phyloP scores from a whole-genome alignment of 2,888 invertebrate species.

The Megaustenia siamemsis region DNA sequence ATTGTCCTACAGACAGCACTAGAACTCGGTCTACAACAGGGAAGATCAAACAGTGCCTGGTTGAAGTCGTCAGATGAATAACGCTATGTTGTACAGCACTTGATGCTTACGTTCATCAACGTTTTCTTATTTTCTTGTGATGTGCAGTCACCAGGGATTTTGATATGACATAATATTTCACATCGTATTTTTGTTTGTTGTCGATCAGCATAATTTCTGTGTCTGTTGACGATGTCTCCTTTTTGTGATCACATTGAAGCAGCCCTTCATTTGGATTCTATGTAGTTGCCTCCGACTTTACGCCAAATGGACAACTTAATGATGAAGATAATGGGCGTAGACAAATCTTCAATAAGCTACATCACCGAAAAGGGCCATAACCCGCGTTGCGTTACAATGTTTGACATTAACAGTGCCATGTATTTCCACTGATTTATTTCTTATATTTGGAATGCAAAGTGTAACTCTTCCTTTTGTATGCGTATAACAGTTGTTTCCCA shows the following conservation, averaged over 20 bases:
- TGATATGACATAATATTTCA: not conserved
- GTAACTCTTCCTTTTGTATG: too few species aligned
- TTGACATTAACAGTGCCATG: too few species aligned
- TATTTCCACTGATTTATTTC: too few species aligned
- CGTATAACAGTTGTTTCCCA: too few species aligned
- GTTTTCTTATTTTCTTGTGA: not conserved
- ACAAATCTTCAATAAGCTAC: not conserved
- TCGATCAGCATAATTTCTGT: not conserved
- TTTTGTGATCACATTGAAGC: not conserved
- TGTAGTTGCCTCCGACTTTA: not conserved
- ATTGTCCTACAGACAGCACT: too few species aligned
- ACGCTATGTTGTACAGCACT: not conserved
- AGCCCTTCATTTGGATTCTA: not conserved
- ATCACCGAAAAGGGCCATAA: not conserved
- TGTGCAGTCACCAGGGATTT: not conserved
- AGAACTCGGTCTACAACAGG: too few species aligned
- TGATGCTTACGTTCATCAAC: not conserved
- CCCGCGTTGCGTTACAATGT: too few species aligned
- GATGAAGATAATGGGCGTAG: not conserved
- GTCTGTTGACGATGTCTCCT: not conserved
- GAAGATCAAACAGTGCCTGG: not conserved
- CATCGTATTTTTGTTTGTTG: not conserved
- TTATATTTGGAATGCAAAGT: too few species aligned
- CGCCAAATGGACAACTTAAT: not conserved
- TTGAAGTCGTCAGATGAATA: not conserved